These are phyloP conservation scores for Polia nebulosa DNA, from an alignment of 2,888 invertebrate genomes.

Conservation along the genomic window DNA sequence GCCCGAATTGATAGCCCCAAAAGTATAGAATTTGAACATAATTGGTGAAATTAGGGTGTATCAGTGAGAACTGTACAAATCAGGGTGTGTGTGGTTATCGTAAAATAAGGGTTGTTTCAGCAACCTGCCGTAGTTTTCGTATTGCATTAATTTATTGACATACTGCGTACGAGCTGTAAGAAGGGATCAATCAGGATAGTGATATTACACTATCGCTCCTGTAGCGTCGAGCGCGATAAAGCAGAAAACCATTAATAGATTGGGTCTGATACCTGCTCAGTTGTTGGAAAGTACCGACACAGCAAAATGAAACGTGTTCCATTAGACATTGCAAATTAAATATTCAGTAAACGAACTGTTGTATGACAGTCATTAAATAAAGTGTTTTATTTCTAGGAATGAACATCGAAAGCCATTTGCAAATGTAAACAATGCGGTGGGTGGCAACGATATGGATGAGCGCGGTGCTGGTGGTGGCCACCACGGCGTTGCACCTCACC, in stretches of 20 bases:
- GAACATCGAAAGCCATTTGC: constrained; percentile 30
- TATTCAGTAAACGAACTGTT: background rate
- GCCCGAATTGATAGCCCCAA: no score
- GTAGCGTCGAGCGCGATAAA: constrained; percentile 15
- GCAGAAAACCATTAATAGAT: constrained; percentile 18
- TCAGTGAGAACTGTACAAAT: no score
- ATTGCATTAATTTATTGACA: background rate
- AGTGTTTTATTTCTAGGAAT: constrained; percentile 44
- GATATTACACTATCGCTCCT: constrained; percentile 12
- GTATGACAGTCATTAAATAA: constrained; percentile 1
- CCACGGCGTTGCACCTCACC: constrained; percentile 46
- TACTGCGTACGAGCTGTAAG: constrained; percentile 10
- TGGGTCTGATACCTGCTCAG: constrained; percentile 16
- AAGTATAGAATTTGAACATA: no score
- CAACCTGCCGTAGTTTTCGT: background rate
- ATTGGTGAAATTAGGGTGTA: no score
- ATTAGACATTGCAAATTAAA: constrained; percentile 17
- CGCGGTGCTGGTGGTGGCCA: constrained; percentile 48
- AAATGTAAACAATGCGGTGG: constrained; percentile 69
- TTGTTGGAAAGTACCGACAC: background rate
- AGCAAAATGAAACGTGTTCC: background rate
- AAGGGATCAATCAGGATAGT: constrained; percentile 13
- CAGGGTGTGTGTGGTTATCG: background rate
- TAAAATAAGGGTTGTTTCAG: background rate
- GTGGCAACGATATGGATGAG: constrained; percentile 58